Conservation (phyloP, 2,113 vertebrate species). For the Canis aureus region DNA sequence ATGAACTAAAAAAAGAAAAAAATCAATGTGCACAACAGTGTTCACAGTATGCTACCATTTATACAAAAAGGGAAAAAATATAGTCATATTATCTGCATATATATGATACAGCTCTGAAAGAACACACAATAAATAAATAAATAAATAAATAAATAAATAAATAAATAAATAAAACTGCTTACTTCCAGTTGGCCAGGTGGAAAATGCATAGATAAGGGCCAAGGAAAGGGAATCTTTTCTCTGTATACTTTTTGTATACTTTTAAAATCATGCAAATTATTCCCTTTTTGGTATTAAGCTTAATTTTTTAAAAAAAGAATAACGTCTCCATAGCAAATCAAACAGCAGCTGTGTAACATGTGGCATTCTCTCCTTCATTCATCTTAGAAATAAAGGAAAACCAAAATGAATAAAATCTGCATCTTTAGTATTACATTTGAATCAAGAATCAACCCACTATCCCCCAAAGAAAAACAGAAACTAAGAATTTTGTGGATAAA, state of each 20-base stretch:
- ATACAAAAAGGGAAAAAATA: not conserved
- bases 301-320: constrained; percentile 29
- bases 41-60: constrained; percentile 19
- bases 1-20: not conserved
- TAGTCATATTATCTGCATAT: not conserved
- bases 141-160: no score
- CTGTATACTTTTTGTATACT: not conserved
- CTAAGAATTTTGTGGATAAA: not conserved
- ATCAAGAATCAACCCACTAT: not conserved
- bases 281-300: not conserved
- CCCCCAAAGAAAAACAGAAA: not conserved
- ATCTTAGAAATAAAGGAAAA: constrained; percentile 21
- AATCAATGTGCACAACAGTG: not conserved
- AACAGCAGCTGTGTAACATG: not conserved
- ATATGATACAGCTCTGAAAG: not conserved
- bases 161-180: not conserved
- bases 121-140: not conserved
- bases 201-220: not conserved
- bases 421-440: constrained; percentile 4
- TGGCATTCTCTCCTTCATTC: not conserved
- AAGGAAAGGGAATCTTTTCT: not conserved
- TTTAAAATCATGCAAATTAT: constrained; percentile 10
- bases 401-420: constrained; percentile 1
- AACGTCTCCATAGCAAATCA: not conserved
- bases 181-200: not conserved